These are phyloP conservation scores for Eupithecia pulchellata DNA, from an alignment of 2,888 invertebrate species.

Conservation along the genomic window DNA sequence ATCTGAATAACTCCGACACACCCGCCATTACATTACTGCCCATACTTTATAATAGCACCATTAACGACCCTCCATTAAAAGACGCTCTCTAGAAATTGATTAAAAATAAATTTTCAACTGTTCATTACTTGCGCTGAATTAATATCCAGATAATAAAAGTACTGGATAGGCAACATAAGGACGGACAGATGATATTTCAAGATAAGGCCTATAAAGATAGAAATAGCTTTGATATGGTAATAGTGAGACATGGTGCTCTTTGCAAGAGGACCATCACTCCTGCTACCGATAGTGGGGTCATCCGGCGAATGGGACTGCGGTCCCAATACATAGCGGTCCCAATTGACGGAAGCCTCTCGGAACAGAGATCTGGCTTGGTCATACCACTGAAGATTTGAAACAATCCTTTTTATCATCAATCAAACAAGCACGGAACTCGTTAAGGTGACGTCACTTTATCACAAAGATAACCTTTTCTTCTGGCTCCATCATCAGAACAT, in stretches of 20 bases:
- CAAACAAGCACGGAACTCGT: neutral
- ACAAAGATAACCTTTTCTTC: neutral
- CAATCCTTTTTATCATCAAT: neutral
- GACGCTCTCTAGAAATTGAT: conserved; percentile 40
- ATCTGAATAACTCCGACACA: conserved; percentile 12
- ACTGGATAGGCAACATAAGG: conserved; percentile 37
- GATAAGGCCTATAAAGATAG: conserved; percentile 64
- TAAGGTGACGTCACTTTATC: neutral
- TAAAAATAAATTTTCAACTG: conserved; percentile 43
- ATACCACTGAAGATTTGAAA: too few relatives aligned
- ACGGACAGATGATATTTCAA: conserved; percentile 65
- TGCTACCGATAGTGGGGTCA: neutral
- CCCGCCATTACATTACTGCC: conserved; percentile 29
- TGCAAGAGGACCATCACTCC: neutral
- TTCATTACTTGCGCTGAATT: conserved; percentile 50
- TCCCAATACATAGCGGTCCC: too few relatives aligned
- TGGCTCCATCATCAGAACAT: neutral
- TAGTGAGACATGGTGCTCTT: conserved; percentile 5
- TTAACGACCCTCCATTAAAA: conserved; percentile 43
- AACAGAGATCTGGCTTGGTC: too few relatives aligned
- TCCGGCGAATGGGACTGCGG: too few relatives aligned
- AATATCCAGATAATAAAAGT: conserved; percentile 51
- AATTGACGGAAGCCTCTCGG: too few relatives aligned
- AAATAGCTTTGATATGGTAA: conserved; percentile 52
- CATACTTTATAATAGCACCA: conserved; percentile 41